These are phyloP conservation scores for Drosophila mimetica DNA, from an alignment of 2,888 invertebrate species.

Conservation along the genomic window DNA sequence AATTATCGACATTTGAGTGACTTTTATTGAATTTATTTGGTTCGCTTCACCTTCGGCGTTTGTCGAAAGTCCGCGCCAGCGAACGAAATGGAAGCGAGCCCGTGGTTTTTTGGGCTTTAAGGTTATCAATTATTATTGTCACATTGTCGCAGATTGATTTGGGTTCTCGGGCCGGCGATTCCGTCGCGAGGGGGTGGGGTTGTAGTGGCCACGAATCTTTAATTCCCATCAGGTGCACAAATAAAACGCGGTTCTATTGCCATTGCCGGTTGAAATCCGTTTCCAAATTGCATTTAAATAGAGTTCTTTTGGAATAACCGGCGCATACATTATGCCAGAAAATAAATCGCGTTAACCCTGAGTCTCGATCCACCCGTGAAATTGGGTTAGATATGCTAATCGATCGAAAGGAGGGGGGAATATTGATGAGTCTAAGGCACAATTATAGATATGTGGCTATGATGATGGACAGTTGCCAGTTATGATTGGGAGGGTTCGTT, in stretches of 20 bases:
- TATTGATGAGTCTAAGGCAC: constrained; percentile 16
- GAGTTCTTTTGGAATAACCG: constrained; percentile 54
- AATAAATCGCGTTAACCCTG: constrained; percentile 2
- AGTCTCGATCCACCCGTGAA: constrained; percentile 13
- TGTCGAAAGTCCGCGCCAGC: constrained; percentile 4
- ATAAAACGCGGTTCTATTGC: constrained; percentile 17
- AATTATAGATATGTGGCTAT: constrained; percentile 1
- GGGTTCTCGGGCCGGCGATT: not conserved
- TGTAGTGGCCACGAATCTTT: not conserved
- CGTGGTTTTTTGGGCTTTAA: constrained; percentile 11
- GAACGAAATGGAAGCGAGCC: constrained; percentile 11
- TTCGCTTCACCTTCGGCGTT: constrained; percentile 32
- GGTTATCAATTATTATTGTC: constrained; percentile 55
- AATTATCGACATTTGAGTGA: constrained; percentile 65
- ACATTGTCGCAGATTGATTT: constrained; percentile 38
- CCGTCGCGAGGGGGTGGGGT: not conserved
- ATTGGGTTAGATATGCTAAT: constrained; percentile 50
- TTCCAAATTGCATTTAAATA: constrained; percentile 63
- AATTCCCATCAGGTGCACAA: constrained; percentile 27
- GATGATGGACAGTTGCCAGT: constrained; percentile 33
- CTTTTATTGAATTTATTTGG: constrained; percentile 65
- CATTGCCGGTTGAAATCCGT: constrained; percentile 53
- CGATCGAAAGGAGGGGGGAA: constrained; percentile 24
- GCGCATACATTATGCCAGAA: constrained; percentile 49
- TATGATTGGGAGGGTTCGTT: constrained; percentile 42